Evolutionary conservation across 2,888 invertebrate species (phyloP).

Genomic region (Dugesia japonica): DNA sequence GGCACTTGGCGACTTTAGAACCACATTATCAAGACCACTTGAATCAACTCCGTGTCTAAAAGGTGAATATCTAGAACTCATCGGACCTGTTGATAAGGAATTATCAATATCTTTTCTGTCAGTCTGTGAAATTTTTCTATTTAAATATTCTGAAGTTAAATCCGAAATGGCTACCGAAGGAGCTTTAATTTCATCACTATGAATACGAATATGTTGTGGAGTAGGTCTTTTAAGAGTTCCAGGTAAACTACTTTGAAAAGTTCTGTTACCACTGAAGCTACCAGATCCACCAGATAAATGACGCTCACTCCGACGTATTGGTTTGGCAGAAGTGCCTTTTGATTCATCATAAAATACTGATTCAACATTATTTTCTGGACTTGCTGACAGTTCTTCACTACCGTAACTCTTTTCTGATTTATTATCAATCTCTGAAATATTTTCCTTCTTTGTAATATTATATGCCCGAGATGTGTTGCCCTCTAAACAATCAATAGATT

Average conservation of each 20-base stretch:
- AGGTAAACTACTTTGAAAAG: slow-evolving; percentile 5
- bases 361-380: slow-evolving; percentile 6
- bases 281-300: neutral
- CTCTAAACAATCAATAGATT: neutral
- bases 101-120: slow-evolving; percentile 3
- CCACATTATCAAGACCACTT: neutral
- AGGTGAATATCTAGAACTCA: neutral
- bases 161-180: neutral
- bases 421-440: neutral
- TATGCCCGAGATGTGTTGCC: neutral
- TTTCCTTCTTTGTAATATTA: neutral
- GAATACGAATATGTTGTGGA: slow-evolving; percentile 29
- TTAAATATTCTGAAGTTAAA: neutral
- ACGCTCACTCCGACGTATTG: neutral
- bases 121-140: slow-evolving; percentile 4
- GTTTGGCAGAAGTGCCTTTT: neutral
- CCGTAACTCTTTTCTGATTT: neutral
- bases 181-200: slow-evolving; percentile 29
- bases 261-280: neutral
- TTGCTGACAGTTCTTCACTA: neutral
- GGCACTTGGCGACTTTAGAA: neutral
- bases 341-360: slow-evolving; percentile 2
- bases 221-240: slow-evolving; percentile 10
- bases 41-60: slow-evolving; percentile 4
- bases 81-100: neutral